These are phyloP conservation scores for Dryas iulia DNA, from an alignment of 1,140 invertebrate species.

Conservation along the genomic window DNA sequence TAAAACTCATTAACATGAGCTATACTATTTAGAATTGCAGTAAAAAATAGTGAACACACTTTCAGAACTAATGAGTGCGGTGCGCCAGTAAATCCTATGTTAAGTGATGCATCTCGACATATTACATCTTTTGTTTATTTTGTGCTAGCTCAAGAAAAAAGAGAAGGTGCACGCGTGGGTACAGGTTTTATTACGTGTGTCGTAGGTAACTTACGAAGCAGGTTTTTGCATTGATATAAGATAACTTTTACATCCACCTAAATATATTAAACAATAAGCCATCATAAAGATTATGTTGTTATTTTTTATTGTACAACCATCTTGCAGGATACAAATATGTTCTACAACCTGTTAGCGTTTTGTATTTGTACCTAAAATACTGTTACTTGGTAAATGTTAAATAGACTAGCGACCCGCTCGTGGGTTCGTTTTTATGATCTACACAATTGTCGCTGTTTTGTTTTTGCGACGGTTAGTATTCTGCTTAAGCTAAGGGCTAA, in stretches of 20 bases:
- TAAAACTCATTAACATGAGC: conserved; percentile 1
- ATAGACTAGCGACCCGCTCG: too few relatives aligned
- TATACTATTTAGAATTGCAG: neutral
- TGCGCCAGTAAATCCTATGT: conserved; percentile 41
- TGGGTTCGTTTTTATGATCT: too few relatives aligned
- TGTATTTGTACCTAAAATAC: neutral
- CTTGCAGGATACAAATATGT: too few relatives aligned
- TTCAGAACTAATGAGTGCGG: conserved; percentile 53
- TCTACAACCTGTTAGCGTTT: too few relatives aligned
- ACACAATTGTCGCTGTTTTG: too few relatives aligned
- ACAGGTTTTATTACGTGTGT: conserved; percentile 34
- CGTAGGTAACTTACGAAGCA: conserved; percentile 30
- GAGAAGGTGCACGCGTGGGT: conserved; percentile 31
- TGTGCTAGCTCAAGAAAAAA: conserved; percentile 41
- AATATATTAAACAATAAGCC: neutral
- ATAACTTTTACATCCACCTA: conserved; percentile 23
- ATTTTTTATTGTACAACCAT: neutral
- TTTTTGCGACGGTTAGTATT: too few relatives aligned
- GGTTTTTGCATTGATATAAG: conserved; percentile 37
- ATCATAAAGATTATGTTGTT: neutral
- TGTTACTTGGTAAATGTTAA: neutral
- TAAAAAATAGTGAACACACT: conserved; percentile 27
- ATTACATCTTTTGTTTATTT: conserved; percentile 39
- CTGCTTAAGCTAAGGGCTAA: too few relatives aligned
- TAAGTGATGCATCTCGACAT: conserved; percentile 39